Evolutionary conservation across 2,888 invertebrate genomes (phyloP).

Genomic region (Chrysotoxum bicinctum): DNA sequence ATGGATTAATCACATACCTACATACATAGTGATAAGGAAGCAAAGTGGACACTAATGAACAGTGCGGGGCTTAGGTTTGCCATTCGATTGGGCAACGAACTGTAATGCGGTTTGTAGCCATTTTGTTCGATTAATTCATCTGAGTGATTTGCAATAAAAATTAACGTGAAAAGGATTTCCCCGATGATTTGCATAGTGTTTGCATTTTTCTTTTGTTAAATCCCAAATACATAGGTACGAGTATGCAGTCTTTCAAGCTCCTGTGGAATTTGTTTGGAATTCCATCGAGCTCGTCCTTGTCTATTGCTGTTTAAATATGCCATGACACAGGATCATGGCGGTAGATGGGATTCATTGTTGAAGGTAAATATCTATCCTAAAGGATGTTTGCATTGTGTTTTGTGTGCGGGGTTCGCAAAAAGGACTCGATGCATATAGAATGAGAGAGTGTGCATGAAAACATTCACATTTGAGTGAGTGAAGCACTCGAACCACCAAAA

Average conservation of each 20-base stretch:
- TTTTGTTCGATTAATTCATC: not conserved
- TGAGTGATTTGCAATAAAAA: not conserved
- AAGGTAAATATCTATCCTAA: not conserved
- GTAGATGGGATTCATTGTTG: not conserved
- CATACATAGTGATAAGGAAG: no score
- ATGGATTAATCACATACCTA: no score
- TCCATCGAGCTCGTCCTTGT: not conserved
- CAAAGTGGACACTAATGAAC: no score
- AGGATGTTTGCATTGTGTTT: not conserved
- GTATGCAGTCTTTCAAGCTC: not conserved
- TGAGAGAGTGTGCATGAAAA: not conserved
- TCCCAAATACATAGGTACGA: not conserved
- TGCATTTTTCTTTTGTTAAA: not conserved
- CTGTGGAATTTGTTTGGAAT: not conserved
- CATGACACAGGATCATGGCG: not conserved
- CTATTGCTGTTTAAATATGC: constrained; percentile 18
- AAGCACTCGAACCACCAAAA: constrained; percentile 12
- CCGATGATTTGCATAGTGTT: not conserved
- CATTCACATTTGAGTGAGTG: constrained; percentile 21
- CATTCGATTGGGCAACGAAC: not conserved
- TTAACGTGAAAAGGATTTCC: not conserved
- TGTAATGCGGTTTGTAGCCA: not conserved
- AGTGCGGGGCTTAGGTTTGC: no score
- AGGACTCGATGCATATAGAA: constrained; percentile 6
- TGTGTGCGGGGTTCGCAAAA: not conserved